These are phyloP conservation scores for Holothuria glaberrima DNA, from an alignment of 35 echinoderm and acorn worm species.

Conservation along the genomic window DNA sequence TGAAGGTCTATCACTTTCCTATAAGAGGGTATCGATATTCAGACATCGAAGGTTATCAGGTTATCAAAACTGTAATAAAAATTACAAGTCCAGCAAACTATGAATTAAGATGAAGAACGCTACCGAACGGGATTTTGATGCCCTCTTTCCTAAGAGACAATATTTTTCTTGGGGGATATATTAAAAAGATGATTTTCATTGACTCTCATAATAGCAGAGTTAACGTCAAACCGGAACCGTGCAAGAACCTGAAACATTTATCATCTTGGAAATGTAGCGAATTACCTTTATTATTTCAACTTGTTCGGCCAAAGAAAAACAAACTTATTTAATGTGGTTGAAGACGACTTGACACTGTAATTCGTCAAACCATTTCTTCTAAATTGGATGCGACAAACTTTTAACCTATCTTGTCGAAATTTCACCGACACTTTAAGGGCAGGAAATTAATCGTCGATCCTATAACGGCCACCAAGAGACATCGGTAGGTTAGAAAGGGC, in stretches of 20 bases:
- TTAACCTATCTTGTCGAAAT: constrained; percentile 17
- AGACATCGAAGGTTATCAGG: too few relatives aligned
- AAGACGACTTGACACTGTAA: not conserved
- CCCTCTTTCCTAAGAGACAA: too few relatives aligned
- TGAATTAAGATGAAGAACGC: too few relatives aligned
- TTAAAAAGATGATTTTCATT: too few relatives aligned
- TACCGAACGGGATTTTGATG: too few relatives aligned
- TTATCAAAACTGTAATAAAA: too few relatives aligned
- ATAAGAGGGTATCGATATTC: too few relatives aligned
- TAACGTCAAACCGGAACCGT: not conserved
- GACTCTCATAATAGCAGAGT: too few relatives aligned
- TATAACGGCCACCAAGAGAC: constrained; percentile 30
- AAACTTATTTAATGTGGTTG: not conserved
- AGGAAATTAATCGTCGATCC: constrained; percentile 38
- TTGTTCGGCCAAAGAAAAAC: not conserved
- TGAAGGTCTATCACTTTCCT: too few relatives aligned
- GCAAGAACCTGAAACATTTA: not conserved
- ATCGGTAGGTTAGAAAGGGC: not conserved
- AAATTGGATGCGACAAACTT: constrained; percentile 27
- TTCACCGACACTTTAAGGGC: constrained; percentile 16
- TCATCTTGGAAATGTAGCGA: constrained; percentile 3
- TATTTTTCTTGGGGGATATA: too few relatives aligned
- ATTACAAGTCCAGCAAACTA: too few relatives aligned
- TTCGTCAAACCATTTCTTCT: constrained; percentile 9
- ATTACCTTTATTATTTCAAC: not conserved